Evolutionary conservation across 2,797 vertebrate species (phyloP).

Genomic region (Argentina silus): DNA sequence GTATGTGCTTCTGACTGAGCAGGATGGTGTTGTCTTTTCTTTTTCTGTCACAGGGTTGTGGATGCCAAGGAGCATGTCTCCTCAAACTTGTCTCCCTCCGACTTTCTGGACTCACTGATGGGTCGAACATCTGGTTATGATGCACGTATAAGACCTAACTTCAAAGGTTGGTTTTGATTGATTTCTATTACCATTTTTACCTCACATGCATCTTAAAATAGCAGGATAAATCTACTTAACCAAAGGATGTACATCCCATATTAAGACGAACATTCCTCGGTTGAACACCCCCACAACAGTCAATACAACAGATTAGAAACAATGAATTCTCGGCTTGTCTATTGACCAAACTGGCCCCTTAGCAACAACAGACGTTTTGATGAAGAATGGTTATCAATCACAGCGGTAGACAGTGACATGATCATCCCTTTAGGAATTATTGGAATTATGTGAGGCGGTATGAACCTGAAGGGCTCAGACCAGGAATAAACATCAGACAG

Average conservation of each 20-base stretch:
- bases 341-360: slow-evolving; percentile 36
- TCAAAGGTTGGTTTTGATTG: slow-evolving; percentile 89
- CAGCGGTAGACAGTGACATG: slow-evolving; percentile 37
- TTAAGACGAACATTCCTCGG: neutral
- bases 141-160: slow-evolving; percentile 97
- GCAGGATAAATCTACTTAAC: neutral
- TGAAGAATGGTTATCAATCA: slow-evolving; percentile 49
- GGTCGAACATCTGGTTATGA: slow-evolving; percentile 97
- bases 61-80: slow-evolving; percentile 93
- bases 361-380: slow-evolving; percentile 17
- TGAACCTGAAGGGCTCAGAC: neutral
- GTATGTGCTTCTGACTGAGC: slow-evolving; percentile 6
- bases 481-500: neutral
- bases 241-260: neutral
- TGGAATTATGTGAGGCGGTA: neutral
- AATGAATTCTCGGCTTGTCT: slow-evolving; percentile 32
- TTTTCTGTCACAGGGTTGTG: slow-evolving; percentile 79
- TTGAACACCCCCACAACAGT: neutral
- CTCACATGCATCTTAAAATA: neutral
- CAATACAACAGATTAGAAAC: slow-evolving; percentile 27
- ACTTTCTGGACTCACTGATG: slow-evolving; percentile 99
- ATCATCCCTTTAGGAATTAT: slow-evolving; percentile 16
- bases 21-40: neutral
- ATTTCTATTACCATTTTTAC: neutral
- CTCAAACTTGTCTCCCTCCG: slow-evolving; percentile 94